Conservation (phyloP, 1,140 invertebrate species). For the Lethocerus indicus region DNA sequence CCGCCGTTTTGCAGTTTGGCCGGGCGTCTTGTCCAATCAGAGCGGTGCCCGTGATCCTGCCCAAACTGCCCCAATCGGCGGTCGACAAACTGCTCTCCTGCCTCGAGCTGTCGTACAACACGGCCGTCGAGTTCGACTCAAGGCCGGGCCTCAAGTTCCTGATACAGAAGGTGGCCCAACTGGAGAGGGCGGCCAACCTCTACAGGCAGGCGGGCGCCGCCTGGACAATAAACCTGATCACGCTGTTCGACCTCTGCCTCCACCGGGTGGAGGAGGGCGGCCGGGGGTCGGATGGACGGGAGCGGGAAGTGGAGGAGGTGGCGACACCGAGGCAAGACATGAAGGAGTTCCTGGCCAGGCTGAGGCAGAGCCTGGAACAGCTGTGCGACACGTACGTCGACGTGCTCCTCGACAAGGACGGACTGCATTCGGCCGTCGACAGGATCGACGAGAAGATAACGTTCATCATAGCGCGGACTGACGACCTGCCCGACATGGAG, state of each 20-base stretch:
- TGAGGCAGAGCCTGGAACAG: slow-evolving; percentile 34
- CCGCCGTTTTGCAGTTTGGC: no score
- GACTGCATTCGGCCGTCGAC: slow-evolving; percentile 34
- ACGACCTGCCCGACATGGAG: slow-evolving; percentile 34
- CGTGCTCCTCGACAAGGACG: slow-evolving; percentile 36
- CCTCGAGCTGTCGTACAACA: slow-evolving; percentile 59
- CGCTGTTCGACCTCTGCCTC: slow-evolving; percentile 62
- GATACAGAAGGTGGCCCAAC: slow-evolving; percentile 78
- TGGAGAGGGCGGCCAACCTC: slow-evolving; percentile 75
- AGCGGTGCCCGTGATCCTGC: slow-evolving; percentile 2
- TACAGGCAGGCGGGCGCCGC: slow-evolving; percentile 84
- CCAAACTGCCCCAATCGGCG: slow-evolving; percentile 23
- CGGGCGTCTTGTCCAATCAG: slow-evolving; percentile 16
- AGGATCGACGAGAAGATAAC: slow-evolving; percentile 42
- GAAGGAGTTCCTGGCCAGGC: slow-evolving; percentile 22
- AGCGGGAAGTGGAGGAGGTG: slow-evolving; percentile 6
- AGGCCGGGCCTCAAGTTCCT: slow-evolving; percentile 83
- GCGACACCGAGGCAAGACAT: slow-evolving; percentile 13
- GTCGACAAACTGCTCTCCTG: slow-evolving; percentile 54
- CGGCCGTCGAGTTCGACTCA: slow-evolving; percentile 70
- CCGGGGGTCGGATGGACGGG: slow-evolving; percentile 22
- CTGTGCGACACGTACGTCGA: slow-evolving; percentile 44
- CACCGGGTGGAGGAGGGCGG: slow-evolving; percentile 36
- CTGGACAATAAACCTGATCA: slow-evolving; percentile 77
- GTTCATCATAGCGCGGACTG: slow-evolving; percentile 40